A percentile compares a stretch with the other conserved stretches of the same genome.
These are phyloP conservation scores for Antheraea assamensis DNA, from an alignment of 2,888 invertebrate species.

Conservation along the genomic window DNA sequence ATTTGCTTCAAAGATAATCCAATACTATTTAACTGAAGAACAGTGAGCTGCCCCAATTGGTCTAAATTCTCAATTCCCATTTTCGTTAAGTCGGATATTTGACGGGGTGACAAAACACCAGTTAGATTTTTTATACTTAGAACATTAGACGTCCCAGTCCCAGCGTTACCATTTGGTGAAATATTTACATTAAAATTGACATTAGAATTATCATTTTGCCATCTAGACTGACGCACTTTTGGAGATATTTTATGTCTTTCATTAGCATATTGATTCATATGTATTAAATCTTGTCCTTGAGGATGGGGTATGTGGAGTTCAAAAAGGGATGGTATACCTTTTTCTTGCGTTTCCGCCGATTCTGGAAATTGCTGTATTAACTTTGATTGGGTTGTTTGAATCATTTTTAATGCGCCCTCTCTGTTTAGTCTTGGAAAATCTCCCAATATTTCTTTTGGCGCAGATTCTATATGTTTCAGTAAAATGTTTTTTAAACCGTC, in stretches of 20 bases:
- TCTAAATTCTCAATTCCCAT: constrained; percentile 84
- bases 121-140: constrained; percentile 82
- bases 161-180: constrained; percentile 55
- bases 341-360: constrained; percentile 57
- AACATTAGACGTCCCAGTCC: constrained; percentile 59
- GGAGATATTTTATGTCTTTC: constrained; percentile 70
- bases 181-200: constrained; percentile 57
- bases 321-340: constrained; percentile 72
- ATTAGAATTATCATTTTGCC: constrained; percentile 72
- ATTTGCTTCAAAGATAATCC: constrained; percentile 83
- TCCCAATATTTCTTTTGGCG: constrained; percentile 95
- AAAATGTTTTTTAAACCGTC: constrained; percentile 87
- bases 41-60: constrained; percentile 83
- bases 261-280: constrained; percentile 58
- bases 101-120: constrained; percentile 80
- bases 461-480: constrained; percentile 92
- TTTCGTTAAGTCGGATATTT: constrained; percentile 82
- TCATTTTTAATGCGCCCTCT: constrained; percentile 86
- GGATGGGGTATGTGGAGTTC: constrained; percentile 74
- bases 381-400: constrained; percentile 71
- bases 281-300: constrained; percentile 50
- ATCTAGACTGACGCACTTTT: constrained; percentile 76
- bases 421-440: constrained; percentile 92
- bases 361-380: constrained; percentile 72
- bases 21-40: constrained; percentile 82